Percentiles rank a stretch among this genome's conserved stretches.
phyloP scores from a whole-genome alignment of 2,888 invertebrate genomes.

The Leucophora obtusa region DNA sequence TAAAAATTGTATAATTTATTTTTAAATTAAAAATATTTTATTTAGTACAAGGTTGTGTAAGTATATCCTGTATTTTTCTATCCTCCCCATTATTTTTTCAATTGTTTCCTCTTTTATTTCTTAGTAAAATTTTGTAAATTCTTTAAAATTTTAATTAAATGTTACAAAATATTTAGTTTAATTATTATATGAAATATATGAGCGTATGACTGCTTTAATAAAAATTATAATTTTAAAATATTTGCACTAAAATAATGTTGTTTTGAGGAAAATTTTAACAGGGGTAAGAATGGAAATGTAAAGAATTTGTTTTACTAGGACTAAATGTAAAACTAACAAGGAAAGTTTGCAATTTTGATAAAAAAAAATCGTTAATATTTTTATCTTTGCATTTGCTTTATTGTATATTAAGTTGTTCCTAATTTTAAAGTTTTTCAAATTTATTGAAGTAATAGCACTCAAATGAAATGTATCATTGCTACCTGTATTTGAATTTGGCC shows the following conservation, averaged over 20 bases:
- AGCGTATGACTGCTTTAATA: slow-evolving; percentile 5
- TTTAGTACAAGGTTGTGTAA: slow-evolving; percentile 57
- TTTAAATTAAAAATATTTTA: slow-evolving; percentile 1
- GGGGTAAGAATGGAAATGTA: too few relatives aligned
- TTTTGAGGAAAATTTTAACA: not conserved
- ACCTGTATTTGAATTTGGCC: too few relatives aligned
- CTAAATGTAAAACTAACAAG: too few relatives aligned
- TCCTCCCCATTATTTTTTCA: not conserved
- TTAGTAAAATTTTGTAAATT: slow-evolving; percentile 61
- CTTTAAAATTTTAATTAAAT: slow-evolving; percentile 12
- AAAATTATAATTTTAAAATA: slow-evolving; percentile 8
- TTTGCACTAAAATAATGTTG: slow-evolving; percentile 51
- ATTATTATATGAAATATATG: slow-evolving; percentile 30
- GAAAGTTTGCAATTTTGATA: too few relatives aligned
- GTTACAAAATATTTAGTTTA: slow-evolving; percentile 27
- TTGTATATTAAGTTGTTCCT: too few relatives aligned
- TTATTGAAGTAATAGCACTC: too few relatives aligned
- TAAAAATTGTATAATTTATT: not conserved
- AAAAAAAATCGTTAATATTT: too few relatives aligned
- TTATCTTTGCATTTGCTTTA: too few relatives aligned
- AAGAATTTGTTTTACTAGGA: too few relatives aligned
- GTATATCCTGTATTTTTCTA: slow-evolving; percentile 24
- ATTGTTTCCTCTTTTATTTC: not conserved
- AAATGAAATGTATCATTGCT: too few relatives aligned
- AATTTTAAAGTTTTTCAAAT: too few relatives aligned